Evolutionary conservation across 2,113 vertebrate genomes (phyloP).

Genomic region (Bothrops jararaca): DNA sequence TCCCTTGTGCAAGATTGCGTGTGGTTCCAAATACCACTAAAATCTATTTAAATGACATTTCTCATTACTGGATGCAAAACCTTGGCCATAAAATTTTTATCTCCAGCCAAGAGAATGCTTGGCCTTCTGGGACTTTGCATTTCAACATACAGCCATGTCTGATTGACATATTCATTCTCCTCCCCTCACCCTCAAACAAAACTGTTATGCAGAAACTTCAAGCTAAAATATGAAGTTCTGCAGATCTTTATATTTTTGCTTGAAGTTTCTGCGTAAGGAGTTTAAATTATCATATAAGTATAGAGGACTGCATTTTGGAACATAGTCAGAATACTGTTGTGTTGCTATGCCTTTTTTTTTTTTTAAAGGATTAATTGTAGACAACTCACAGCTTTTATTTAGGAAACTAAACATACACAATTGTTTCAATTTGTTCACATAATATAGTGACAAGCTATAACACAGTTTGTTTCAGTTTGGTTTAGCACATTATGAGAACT

Average conservation of each 20-base stretch:
- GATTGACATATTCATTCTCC: constrained; percentile 24
- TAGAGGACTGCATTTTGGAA: background rate
- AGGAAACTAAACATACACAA: background rate
- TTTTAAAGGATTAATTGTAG: background rate
- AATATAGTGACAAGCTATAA: background rate
- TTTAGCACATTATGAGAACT: background rate
- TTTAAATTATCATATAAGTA: constrained; percentile 15
- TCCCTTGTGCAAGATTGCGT: constrained; percentile 16
- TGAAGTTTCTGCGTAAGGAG: background rate
- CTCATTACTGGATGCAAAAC: constrained; percentile 44
- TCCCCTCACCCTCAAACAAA: background rate
- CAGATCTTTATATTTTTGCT: constrained; percentile 8
- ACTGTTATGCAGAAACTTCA: too few species aligned
- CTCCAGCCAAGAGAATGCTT: constrained; percentile 25
- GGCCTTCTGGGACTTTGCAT: background rate
- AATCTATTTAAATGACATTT: constrained; percentile 28
- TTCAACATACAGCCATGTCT: constrained; percentile 9
- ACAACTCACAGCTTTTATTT: background rate
- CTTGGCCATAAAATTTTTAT: constrained; percentile 25
- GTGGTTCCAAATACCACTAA: constrained; percentile 14
- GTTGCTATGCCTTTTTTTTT: background rate
- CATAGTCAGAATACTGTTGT: background rate
- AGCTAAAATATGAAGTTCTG: background rate
- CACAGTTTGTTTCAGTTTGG: background rate
- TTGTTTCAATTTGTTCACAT: background rate